These are phyloP conservation scores for Stenopsyche tienmushanensis DNA, from an alignment of 1,140 invertebrate species.

Conservation along the genomic window DNA sequence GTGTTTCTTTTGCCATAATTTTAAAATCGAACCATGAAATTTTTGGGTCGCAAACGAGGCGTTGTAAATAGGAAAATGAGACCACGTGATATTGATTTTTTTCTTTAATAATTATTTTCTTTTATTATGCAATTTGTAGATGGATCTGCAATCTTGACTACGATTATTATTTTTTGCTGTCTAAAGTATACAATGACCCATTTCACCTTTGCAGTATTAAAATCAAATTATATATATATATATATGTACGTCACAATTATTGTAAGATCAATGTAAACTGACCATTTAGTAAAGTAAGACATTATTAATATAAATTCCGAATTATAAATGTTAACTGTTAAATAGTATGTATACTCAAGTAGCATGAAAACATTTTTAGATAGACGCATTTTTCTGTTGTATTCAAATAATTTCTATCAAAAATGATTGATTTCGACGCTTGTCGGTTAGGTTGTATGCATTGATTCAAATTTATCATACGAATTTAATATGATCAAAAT, in stretches of 20 bases:
- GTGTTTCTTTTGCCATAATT: conserved; percentile 34
- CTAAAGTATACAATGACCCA: neutral
- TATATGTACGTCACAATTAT: conserved; percentile 3
- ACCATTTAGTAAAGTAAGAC: conserved; percentile 29
- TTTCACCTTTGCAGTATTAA: conserved; percentile 15
- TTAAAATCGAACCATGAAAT: conserved; percentile 20
- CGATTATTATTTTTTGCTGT: conserved; percentile 11
- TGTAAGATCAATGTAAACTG: conserved; percentile 20
- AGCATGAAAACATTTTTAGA: too few species aligned
- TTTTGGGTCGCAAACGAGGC: conserved; percentile 22
- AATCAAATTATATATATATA: conserved; percentile 9
- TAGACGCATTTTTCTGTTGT: too few species aligned
- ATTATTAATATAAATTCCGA: conserved; percentile 30
- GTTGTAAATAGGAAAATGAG: conserved; percentile 36
- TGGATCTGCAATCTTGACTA: conserved; percentile 4
- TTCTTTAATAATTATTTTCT: too few species aligned
- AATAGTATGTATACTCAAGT: too few species aligned
- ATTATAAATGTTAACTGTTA: conserved; percentile 36
- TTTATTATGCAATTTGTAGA: neutral
- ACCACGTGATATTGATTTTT: too few species aligned
- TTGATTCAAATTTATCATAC: too few species aligned
- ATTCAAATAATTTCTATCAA: too few species aligned
- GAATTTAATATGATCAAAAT: too few species aligned
- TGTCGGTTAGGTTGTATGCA: too few species aligned
- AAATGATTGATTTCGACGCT: too few species aligned